A percentile compares a stretch with the other conserved stretches of the same genome.
phyloP scores from a whole-genome alignment of 37 sponge, comb jelly and placozoan species.

The Ianthella basta region DNA sequence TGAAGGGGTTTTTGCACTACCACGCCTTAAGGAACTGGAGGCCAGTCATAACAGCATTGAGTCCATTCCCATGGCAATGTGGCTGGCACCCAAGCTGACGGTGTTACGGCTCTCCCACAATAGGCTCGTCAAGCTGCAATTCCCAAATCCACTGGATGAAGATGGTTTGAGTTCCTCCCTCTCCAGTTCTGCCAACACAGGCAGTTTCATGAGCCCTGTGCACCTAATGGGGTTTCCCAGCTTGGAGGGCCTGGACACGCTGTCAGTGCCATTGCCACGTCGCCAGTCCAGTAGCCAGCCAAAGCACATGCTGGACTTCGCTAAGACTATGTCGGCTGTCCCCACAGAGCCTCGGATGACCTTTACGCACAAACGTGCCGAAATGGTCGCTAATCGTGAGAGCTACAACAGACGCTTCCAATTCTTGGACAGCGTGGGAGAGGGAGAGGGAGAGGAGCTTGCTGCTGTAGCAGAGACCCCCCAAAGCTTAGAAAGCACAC shows the following conservation, averaged over 20 bases:
- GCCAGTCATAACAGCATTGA: conserved; percentile 62
- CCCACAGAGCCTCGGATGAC: too few species aligned
- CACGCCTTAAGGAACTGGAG: conserved; percentile 57
- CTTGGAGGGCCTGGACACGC: too few species aligned
- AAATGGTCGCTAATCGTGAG: neutral
- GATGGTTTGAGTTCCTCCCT: too few species aligned
- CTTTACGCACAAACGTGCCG: too few species aligned
- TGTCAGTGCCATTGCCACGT: too few species aligned
- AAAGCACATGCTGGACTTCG: too few species aligned
- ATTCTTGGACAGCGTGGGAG: neutral
- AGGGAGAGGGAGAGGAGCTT: neutral
- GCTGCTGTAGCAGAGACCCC: neutral
- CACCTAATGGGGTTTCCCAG: too few species aligned
- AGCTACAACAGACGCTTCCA: conserved; percentile 5
- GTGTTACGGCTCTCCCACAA: conserved; percentile 60
- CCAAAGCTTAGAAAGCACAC: neutral
- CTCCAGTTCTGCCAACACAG: too few species aligned
- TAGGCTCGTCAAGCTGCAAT: conserved; percentile 40
- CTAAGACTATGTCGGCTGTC: too few species aligned
- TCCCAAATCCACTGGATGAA: conserved; percentile 36
- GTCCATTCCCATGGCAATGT: conserved; percentile 58
- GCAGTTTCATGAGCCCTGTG: too few species aligned
- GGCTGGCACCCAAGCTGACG: conserved; percentile 64
- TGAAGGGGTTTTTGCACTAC: conserved; percentile 54
- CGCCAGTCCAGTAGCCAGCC: too few species aligned